Evolutionary conservation across 2,888 invertebrate species (phyloP).

Genomic region (Amiota mariae): DNA sequence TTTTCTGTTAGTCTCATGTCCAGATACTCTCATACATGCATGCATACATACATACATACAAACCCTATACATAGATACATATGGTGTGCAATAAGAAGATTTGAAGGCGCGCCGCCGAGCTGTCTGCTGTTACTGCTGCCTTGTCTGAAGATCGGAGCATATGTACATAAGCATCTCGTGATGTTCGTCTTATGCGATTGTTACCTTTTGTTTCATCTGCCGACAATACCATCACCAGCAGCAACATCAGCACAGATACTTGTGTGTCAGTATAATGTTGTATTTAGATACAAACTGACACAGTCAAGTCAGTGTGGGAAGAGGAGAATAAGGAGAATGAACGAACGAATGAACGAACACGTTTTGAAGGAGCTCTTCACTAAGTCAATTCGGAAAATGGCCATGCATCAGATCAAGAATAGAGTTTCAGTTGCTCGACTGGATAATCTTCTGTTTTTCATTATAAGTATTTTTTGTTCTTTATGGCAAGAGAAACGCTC

Average conservation of each 20-base stretch:
- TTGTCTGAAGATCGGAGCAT: not conserved
- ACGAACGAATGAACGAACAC: constrained; percentile 41
- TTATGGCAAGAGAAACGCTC: too few relatives aligned
- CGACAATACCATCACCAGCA: constrained; percentile 1
- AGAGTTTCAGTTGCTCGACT: too few relatives aligned
- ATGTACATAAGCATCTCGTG: not conserved
- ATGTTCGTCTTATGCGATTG: not conserved
- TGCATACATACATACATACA: not conserved
- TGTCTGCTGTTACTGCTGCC: constrained; percentile 13
- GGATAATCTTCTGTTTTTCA: too few relatives aligned
- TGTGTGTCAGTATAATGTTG: too few relatives aligned
- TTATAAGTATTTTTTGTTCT: too few relatives aligned
- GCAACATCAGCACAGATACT: too few relatives aligned
- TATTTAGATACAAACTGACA: too few relatives aligned
- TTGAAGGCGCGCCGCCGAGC: constrained; percentile 23
- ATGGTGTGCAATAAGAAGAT: not conserved
- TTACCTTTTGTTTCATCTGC: constrained; percentile 10
- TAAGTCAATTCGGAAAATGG: constrained; percentile 31
- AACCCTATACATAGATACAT: too few relatives aligned
- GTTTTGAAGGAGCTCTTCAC: constrained; percentile 51
- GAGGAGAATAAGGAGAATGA: not conserved
- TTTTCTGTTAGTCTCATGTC: constrained; percentile 7
- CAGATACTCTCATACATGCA: not conserved
- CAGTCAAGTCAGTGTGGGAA: too few relatives aligned
- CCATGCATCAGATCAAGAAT: too few relatives aligned